Evolutionary conservation across 1,140 invertebrate species (phyloP), one percentile per base, ranked within the genome.

Genomic region (Streblospio benedicti): DNA sequence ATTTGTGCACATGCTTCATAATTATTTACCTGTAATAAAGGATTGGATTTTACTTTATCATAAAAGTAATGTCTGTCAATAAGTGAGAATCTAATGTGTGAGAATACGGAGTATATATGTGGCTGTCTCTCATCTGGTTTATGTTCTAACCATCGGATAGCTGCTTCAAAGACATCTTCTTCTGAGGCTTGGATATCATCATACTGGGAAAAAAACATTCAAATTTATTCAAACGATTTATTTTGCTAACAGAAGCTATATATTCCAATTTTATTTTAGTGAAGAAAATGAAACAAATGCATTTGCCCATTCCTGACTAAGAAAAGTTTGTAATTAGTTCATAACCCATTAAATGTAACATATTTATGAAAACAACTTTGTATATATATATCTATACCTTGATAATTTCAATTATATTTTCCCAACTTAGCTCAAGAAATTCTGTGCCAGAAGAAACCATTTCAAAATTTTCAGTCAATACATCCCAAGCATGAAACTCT

Each of bases 101-200:
- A 74, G 27, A 82, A 60, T 35, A 81, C 71, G 73, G 79, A 25
- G 20, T 56, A 41, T 14, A 56, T 43, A 56, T 43, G 18, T 32
- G 9, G 0, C 4, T 14, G 51, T n/a, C 60, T 14, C 23, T 62
- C 56, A 27, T 73, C 65, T 9, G 69, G 68, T 63, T 69, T 65
- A 50, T 80, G 71, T 38, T 79, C 67, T 53, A 76, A 71, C 81
- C 81, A 82, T 45, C 64, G 38, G 16, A 76, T 64, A 3, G 76
- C 72, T 32, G 79, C 79, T 64, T 76, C 66, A 68, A 81, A 81
- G 5, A 81, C 78, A 50, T 82, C 81, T 66, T 82, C 81, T 58
- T 71, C 74, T 27, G 77, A 71, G 4, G 79, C 77, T 53, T 76
- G 70, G 25, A 82, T 63, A 32, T 76, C 65, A 66, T 82, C 80